A percentile compares a stretch with the other conserved stretches of the same genome.
phyloP scores from a whole-genome alignment of 2,113 vertebrate genomes.

The Anser brachyrhynchus region DNA sequence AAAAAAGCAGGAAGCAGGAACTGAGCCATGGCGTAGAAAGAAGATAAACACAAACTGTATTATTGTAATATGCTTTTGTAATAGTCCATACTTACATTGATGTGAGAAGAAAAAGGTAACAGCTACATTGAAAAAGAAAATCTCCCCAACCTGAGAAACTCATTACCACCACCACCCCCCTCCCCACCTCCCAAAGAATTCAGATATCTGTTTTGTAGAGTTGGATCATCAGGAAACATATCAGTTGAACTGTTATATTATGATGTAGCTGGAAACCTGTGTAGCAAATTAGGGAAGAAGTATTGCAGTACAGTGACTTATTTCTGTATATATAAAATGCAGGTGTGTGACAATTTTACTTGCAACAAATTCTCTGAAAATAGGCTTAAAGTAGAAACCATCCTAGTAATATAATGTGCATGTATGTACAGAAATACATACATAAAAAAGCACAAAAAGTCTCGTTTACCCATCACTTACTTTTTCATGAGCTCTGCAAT shows the following conservation, averaged over 20 bases:
- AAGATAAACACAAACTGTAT: neutral
- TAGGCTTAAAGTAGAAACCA: neutral
- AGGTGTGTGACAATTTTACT: neutral
- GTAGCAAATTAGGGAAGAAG: neutral
- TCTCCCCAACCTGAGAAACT: neutral
- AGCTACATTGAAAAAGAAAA: neutral
- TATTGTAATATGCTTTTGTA: neutral
- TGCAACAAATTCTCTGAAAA: neutral
- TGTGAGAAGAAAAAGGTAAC: neutral
- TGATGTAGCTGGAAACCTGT: slow-evolving; percentile 4
- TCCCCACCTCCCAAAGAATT: neutral
- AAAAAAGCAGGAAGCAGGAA: neutral
- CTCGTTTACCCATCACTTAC: slow-evolving; percentile 80
- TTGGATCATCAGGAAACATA: slow-evolving; percentile 11
- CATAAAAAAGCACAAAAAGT: neutral
- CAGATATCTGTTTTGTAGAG: too few relatives aligned
- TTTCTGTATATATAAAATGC: neutral
- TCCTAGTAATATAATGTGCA: neutral
- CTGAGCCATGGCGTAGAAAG: neutral
- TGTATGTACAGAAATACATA: slow-evolving; percentile 15
- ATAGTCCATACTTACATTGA: neutral
- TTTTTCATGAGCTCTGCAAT: slow-evolving; percentile 93
- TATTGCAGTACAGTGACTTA: neutral
- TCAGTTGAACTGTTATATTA: neutral
- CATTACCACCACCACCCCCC: neutral